phyloP scores from a whole-genome alignment of 2,888 invertebrate genomes.

The Cosmopolites sordidus region DNA sequence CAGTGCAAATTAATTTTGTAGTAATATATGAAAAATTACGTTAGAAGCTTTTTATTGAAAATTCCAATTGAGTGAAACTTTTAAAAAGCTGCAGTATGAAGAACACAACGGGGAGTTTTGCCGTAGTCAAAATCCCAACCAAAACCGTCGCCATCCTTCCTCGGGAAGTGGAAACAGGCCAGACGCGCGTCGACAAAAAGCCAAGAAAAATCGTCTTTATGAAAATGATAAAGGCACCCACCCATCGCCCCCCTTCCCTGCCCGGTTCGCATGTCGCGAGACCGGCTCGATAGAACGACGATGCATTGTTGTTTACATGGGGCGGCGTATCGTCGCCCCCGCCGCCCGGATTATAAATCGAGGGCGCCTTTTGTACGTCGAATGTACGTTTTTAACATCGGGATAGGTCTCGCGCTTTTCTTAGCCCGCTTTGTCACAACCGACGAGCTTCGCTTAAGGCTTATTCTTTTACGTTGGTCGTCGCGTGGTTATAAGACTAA shows the following conservation, averaged over 20 bases:
- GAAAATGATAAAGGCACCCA: slow-evolving; percentile 48
- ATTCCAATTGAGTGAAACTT: too few relatives aligned
- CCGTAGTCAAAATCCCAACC: too few relatives aligned
- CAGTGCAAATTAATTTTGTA: too few relatives aligned
- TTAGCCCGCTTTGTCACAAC: slow-evolving; percentile 38
- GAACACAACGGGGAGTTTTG: too few relatives aligned
- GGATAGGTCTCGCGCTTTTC: slow-evolving; percentile 44
- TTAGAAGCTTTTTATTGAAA: too few relatives aligned
- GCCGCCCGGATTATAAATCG: slow-evolving; percentile 46
- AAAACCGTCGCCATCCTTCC: slow-evolving; percentile 38
- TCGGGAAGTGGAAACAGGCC: slow-evolving; percentile 46
- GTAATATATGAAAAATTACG: too few relatives aligned
- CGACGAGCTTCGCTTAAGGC: too few relatives aligned
- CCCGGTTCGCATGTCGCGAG: slow-evolving; percentile 5
- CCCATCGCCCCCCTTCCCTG: slow-evolving; percentile 22
- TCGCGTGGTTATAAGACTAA: too few relatives aligned
- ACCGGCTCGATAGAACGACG: slow-evolving; percentile 31
- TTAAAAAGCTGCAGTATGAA: too few relatives aligned
- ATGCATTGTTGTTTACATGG: slow-evolving; percentile 50
- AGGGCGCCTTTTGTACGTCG: slow-evolving; percentile 42
- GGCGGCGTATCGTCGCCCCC: slow-evolving; percentile 39
- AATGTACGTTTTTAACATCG: slow-evolving; percentile 47
- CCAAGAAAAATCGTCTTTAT: slow-evolving; percentile 51
- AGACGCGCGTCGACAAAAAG: slow-evolving; percentile 42
- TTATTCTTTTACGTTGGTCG: too few relatives aligned